Conservation (phyloP, 2,113 vertebrate species). For the Entelurus aequoreus region DNA sequence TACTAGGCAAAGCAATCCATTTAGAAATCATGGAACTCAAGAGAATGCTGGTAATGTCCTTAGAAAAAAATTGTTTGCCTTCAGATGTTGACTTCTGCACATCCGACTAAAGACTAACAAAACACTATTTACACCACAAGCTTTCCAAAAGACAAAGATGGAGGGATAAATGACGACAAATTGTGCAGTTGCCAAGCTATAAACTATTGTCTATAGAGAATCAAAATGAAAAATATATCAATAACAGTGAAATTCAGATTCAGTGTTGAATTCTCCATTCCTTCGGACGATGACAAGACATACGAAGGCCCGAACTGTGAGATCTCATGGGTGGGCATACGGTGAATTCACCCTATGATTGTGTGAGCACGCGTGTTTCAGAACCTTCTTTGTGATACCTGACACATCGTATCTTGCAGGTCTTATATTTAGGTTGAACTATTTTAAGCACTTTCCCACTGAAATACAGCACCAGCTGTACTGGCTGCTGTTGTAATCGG, state of each 20-base stretch:
- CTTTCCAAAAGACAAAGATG: no score
- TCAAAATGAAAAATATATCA: no score
- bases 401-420: constrained; percentile 67
- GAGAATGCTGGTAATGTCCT: not conserved
- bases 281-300: constrained; percentile 37
- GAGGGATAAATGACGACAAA: no score
- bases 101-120: not conserved
- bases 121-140: no score
- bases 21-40: no score
- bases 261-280: not conserved
- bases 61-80: not conserved
- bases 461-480: constrained; percentile 83
- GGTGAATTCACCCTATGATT: constrained; percentile 56
- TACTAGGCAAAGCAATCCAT: not conserved
- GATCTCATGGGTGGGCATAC: constrained; percentile 42
- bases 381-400: constrained; percentile 75
- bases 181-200: no score
- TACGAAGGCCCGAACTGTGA: constrained; percentile 40
- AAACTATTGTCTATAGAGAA: no score
- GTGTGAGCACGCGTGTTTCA: constrained; percentile 59
- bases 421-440: constrained; percentile 75
- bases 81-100: not conserved
- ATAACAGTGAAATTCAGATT: not conserved
- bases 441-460: constrained; percentile 79
- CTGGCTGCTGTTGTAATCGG: constrained; percentile 57